Percentiles rank a stretch among this genome's conserved stretches.
Conservation (phyloP, 2,888 invertebrate species). For the Chrysopilus asiliformis region DNA sequence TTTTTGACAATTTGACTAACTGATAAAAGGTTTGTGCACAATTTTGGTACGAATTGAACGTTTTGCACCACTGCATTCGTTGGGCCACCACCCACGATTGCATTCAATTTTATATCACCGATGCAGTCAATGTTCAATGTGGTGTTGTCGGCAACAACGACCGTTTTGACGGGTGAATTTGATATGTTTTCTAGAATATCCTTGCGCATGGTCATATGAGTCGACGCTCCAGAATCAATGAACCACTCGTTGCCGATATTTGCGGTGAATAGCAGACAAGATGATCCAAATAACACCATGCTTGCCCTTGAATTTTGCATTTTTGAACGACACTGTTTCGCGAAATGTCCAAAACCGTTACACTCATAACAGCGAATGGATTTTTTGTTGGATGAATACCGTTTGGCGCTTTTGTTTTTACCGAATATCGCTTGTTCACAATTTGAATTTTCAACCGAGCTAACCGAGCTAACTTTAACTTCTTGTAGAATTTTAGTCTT, state of each 20-base stretch:
- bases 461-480: too few relatives aligned
- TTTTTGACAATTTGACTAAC: slow-evolving; percentile 13
- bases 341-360: slow-evolving; percentile 11
- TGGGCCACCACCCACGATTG: slow-evolving; percentile 3
- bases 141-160: not conserved
- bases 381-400: too few relatives aligned
- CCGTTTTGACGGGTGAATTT: not conserved
- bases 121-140: not conserved
- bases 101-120: slow-evolving; percentile 3
- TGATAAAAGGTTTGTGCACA: slow-evolving; percentile 12
- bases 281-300: too few relatives aligned
- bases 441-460: too few relatives aligned
- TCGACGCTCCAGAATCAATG: not conserved
- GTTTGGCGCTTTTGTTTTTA: too few relatives aligned
- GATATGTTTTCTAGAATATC: not conserved
- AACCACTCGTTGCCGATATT: slow-evolving; percentile 1
- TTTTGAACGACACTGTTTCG: too few relatives aligned
- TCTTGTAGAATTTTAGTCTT: too few relatives aligned
- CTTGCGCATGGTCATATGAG: not conserved
- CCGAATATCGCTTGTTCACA: too few relatives aligned
- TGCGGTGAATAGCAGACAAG: too few relatives aligned
- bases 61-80: slow-evolving; percentile 9
- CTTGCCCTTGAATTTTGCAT: too few relatives aligned
- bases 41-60: slow-evolving; percentile 10
- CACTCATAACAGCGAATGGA: slow-evolving; percentile 10